Evolutionary conservation across 1,140 invertebrate species (phyloP), one percentile per base, ranked within the genome.

Genomic region (Drosophila arizonae): DNA sequence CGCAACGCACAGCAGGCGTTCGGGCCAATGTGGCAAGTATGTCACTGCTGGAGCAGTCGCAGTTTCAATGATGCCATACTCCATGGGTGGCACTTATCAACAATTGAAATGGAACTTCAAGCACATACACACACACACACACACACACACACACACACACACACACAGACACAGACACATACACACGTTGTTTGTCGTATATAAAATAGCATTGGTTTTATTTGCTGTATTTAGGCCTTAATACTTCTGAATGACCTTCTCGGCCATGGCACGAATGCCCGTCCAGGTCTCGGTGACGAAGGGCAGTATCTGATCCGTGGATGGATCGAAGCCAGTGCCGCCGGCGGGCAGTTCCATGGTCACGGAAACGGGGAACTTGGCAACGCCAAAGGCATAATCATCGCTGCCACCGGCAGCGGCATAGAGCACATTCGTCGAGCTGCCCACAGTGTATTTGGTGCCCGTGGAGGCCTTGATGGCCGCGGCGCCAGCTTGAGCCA

Each of bases 241-340:
- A 78, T 81, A 91, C 21, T 90, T 91, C 1, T 76, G 36, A 11
- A 73, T 67, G 11, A 91, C 87, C 58, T 72, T 73, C 57, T 81
- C 21, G 52, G 87, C 90, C 90, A 91, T 91, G 64, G 90, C 90
- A 48, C 82, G 72, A 57, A 97, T 93, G n/a, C 94, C 95, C 58
- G 94, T 93, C 93, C 95, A 97, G 4, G 96, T 96, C 92, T 98
- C 97, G n/a, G 92, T 90, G 6, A 93, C 92, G 36, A 93, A 92
- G 26, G 92, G 91, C 36, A 89, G 17, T 21, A 97, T 95, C 76
- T 96, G 94, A 0, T 90, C 81, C 10, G 94, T 92, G 5, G 94
- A 94, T 4, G 96, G 93, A 30, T 95, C 62, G 87, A 96, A 96
- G 0, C 94, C 94, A 54, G 71, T 79, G 15, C 94, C 94, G 64